A percentile compares a stretch with the other conserved stretches of the same genome.
Evolutionary conservation across 53 echinoderm and acorn worm species (phyloP).

Genomic region (Zoroaster sp.): DNA sequence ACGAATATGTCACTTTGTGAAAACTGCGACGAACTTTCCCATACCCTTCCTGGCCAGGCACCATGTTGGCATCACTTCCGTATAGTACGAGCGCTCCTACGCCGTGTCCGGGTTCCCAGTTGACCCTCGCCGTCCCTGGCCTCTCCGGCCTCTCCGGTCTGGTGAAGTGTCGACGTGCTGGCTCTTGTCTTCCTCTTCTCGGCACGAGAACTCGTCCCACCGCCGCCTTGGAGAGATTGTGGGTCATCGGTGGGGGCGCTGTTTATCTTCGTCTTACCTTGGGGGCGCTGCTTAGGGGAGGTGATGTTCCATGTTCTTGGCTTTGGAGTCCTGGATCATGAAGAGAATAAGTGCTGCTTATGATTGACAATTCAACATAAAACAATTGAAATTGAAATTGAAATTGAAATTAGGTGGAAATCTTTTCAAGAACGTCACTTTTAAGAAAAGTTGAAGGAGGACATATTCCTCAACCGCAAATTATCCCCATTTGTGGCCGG

Average conservation of each 20-base stretch:
- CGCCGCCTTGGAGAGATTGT: not conserved
- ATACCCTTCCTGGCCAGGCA: too few relatives aligned
- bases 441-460: too few relatives aligned
- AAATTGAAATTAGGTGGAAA: too few relatives aligned
- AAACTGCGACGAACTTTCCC: too few relatives aligned
- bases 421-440: too few relatives aligned
- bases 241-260: not conserved
- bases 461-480: too few relatives aligned
- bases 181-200: not conserved
- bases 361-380: too few relatives aligned
- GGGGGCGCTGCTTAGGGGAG: slow-evolving; percentile 19
- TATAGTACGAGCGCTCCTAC: not conserved
- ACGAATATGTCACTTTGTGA: too few relatives aligned
- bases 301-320: slow-evolving; percentile 79
- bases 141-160: not conserved
- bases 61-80: not conserved
- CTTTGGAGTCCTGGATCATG: slow-evolving; percentile 59
- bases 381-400: too few relatives aligned
- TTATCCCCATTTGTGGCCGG: too few relatives aligned
- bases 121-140: not conserved
- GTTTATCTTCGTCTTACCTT: not conserved
- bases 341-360: not conserved
- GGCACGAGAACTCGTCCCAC: not conserved
- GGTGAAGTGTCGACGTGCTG: not conserved
- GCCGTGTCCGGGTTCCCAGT: not conserved